Percentiles rank a stretch among this genome's conserved stretches.
Conservation (phyloP, 2,113 vertebrate species). For the Sinocyclocheilus rhinocerous region DNA sequence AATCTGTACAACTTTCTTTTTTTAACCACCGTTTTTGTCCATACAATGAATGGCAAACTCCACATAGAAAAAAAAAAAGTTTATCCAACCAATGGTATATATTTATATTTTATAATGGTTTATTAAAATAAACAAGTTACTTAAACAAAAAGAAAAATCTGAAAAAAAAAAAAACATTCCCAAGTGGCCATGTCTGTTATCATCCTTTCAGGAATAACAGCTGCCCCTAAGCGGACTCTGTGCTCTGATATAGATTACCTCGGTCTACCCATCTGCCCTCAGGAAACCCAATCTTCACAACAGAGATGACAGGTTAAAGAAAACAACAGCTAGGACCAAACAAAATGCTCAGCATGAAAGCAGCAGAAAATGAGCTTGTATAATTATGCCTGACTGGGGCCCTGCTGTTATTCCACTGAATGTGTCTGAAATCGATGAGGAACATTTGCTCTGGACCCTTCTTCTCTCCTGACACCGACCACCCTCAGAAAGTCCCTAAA, state of each 20-base stretch:
- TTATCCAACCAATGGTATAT: neutral
- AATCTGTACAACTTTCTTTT: neutral
- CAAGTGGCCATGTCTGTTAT: neutral
- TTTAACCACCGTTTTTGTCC: too few species aligned
- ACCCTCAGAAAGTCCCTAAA: constrained; percentile 30
- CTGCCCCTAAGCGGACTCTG: constrained; percentile 21
- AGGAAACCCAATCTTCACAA: constrained; percentile 48
- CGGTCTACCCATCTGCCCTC: constrained; percentile 38
- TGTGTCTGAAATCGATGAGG: constrained; percentile 49
- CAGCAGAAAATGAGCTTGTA: constrained; percentile 27
- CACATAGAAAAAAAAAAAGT: too few species aligned
- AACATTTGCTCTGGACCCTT: constrained; percentile 35
- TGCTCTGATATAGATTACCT: constrained; percentile 45
- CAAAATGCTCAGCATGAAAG: constrained; percentile 32
- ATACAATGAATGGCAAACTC: neutral
- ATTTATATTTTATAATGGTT: too few species aligned
- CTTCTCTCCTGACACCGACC: constrained; percentile 42
- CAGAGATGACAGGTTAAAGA: constrained; percentile 37
- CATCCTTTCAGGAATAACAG: constrained; percentile 29
- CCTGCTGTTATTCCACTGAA: constrained; percentile 27
- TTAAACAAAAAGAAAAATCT: neutral
- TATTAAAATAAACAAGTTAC: neutral
- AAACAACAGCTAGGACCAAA: constrained; percentile 33
- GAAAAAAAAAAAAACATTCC: neutral
- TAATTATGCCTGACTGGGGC: constrained; percentile 35